Percentiles rank a stretch among this genome's conserved stretches.
Conservation (phyloP, 2,888 invertebrate genomes). For the Patella ulyssiponensis region DNA sequence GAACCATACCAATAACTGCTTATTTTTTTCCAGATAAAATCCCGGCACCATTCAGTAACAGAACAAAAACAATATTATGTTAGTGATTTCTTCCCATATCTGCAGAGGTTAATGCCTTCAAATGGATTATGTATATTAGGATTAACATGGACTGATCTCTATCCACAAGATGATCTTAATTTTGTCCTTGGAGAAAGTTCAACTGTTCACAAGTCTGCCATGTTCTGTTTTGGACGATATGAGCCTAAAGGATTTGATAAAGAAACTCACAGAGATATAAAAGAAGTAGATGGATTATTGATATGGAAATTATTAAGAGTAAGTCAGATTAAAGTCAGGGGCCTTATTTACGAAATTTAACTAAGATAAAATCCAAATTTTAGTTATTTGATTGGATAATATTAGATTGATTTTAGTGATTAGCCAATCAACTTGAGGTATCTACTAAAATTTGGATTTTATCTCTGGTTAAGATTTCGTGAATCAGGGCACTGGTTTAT, state of each 20-base stretch:
- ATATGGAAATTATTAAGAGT: constrained; percentile 67
- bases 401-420: too few relatives aligned
- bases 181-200: constrained; percentile 68
- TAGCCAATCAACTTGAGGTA: too few relatives aligned
- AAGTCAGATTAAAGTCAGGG: constrained; percentile 17
- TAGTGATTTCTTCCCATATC: constrained; percentile 52
- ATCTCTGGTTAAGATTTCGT: too few relatives aligned
- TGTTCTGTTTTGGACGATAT: constrained; percentile 66
- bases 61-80: constrained; percentile 60
- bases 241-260: constrained; percentile 57
- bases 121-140: constrained; percentile 65
- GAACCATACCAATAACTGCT: background rate
- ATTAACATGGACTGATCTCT: constrained; percentile 68
- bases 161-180: constrained; percentile 65
- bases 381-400: too few relatives aligned
- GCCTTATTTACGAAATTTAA: too few relatives aligned
- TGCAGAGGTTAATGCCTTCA: constrained; percentile 52
- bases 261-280: constrained; percentile 48
- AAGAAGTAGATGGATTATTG: constrained; percentile 51
- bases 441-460: too few relatives aligned
- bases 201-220: constrained; percentile 47
- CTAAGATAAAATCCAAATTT: too few relatives aligned
- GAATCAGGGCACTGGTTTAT: too few relatives aligned
- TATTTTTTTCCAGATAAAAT: constrained; percentile 19
- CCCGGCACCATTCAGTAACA: constrained; percentile 54